Base-by-base conservation (phyloP, 2,888 invertebrate genomes). In the Pachymerium ferrugineum region DNA sequence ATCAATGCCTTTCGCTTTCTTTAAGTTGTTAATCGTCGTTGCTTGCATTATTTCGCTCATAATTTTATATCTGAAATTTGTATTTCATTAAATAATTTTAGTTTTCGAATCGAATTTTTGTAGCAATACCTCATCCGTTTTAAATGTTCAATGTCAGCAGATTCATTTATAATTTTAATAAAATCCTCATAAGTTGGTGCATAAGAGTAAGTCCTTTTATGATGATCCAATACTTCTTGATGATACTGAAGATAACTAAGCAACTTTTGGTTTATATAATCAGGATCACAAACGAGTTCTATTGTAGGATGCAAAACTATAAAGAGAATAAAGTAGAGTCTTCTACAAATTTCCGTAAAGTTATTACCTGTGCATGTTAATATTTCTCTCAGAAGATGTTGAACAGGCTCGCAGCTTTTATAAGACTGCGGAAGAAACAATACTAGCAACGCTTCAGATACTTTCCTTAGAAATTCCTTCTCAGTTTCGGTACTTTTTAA, bases 41-140 rank as follows among this genome's bases (percentile, higher is more conserved):
- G 94, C 94, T 86, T 95, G 93, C 91, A 95, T 93, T 78, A 95
- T 90, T 85, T 94, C 94, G 67, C 91, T 92, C 4, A 94, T 91
- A 78, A 95, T 93, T 79, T 92, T 92, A 79, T 90, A 91, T 77
- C 91, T 90, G 80, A 67, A 14, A 14, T 16, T 14, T 19, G 6
- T 16, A 54, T 12, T 70, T 70, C 68, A 72, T 35, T 1, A 38
- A 73, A 16, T 42, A 29, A 74, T 14, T 25, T 12, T 74, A 8
- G 14, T n/a, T 25, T 12, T n/a, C n/a, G n/a, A n/a, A n/a, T n/a
- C n/a, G n/a, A n/a, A n/a, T n/a, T n/a, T n/a, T 10, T 35, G 10
- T 12, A 35, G 10, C 38, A 12, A 80, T 83, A 91, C 87, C 92
- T 87, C 81, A 94, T 90, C 80, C 91, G 88, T 80, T 92, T 91